Evolutionary conservation across 2,797 vertebrate species (phyloP).

Genomic region (Gastrophryne carolinensis): DNA sequence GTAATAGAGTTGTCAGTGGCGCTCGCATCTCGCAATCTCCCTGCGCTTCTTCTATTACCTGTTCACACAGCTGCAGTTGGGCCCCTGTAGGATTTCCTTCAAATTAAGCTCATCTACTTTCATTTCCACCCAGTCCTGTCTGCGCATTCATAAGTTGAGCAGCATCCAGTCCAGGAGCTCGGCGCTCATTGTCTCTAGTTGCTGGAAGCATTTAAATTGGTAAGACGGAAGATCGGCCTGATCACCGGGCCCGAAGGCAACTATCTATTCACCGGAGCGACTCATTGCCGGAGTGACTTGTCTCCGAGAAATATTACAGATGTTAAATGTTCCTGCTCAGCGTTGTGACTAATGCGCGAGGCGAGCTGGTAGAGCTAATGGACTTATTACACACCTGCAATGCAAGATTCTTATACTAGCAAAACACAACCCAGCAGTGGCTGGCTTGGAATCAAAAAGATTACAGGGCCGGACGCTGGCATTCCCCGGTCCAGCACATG

Average conservation of each 20-base stretch:
- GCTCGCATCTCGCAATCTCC: neutral
- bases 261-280: neutral
- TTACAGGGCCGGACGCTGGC: too few species aligned
- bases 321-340: neutral
- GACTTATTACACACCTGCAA: neutral
- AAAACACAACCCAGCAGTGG: too few species aligned
- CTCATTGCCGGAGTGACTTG: neutral
- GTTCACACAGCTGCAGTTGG: neutral
- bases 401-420: neutral
- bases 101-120: slow-evolving; percentile 13
- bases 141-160: neutral
- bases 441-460: too few species aligned
- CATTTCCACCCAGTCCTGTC: slow-evolving; percentile 15
- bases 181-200: neutral
- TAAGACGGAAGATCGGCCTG: neutral
- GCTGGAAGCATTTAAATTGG: slow-evolving; percentile 12
- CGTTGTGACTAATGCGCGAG: neutral
- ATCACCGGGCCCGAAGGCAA: neutral
- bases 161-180: slow-evolving; percentile 2
- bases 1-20: slow-evolving; percentile 17
- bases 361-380: neutral
- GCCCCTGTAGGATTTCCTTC: slow-evolving; percentile 16
- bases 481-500: too few species aligned
- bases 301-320: neutral
- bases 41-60: neutral